Percentiles rank a stretch among this genome's conserved stretches.
phyloP scores from a whole-genome alignment of 2,888 invertebrate species.

The Rhimphoctona megacephalus region DNA sequence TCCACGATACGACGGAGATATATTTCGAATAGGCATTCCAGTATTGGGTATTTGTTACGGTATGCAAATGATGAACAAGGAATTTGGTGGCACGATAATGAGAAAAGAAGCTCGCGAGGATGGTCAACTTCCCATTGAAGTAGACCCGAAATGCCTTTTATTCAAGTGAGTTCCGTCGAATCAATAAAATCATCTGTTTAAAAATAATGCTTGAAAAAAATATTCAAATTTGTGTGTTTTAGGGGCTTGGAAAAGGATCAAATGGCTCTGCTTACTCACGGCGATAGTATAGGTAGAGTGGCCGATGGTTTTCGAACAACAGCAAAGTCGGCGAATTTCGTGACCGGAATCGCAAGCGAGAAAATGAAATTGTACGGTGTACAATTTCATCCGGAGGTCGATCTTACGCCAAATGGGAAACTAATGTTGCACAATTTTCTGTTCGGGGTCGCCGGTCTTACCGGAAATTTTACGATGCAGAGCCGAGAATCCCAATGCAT shows the following conservation, averaged over 20 bases:
- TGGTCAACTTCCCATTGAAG: constrained; percentile 95
- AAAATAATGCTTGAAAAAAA: too few species aligned
- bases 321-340: constrained; percentile 93
- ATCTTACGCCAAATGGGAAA: constrained; percentile 96
- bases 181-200: too few species aligned
- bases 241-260: constrained; percentile 95
- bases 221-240: not conserved
- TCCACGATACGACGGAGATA: constrained; percentile 96
- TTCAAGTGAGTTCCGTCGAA: constrained; percentile 91
- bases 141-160: constrained; percentile 94
- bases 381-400: constrained; percentile 99
- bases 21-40: constrained; percentile 98
- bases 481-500: constrained; percentile 96
- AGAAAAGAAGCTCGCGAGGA: constrained; percentile 96
- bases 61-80: constrained; percentile 99
- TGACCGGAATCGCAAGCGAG: constrained; percentile 96
- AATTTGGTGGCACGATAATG: constrained; percentile 96
- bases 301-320: constrained; percentile 95
- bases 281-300: constrained; percentile 97
- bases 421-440: constrained; percentile 97
- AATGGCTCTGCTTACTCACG: constrained; percentile 97
- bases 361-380: constrained; percentile 96
- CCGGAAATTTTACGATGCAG: constrained; percentile 95
- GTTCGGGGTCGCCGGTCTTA: constrained; percentile 94
- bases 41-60: constrained; percentile 99